These are phyloP conservation scores for Pygathrix nemaeus DNA, from an alignment of 2,113 vertebrate genomes.

Conservation along the genomic window DNA sequence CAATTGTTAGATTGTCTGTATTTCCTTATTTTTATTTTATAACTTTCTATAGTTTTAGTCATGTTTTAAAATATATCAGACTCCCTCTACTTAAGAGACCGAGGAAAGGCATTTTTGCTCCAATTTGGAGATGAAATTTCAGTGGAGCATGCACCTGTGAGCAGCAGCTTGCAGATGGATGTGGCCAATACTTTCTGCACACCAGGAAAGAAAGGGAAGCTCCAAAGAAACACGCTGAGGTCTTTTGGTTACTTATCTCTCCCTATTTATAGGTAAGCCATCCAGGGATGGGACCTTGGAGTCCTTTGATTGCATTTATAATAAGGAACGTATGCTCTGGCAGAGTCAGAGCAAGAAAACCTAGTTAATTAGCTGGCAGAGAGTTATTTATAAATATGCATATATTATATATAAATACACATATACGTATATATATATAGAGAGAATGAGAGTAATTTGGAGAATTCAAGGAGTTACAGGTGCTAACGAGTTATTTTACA, in stretches of 20 bases:
- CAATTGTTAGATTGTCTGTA: neutral
- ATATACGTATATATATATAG: accelerated
- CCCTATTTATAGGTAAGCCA: neutral
- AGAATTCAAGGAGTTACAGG: neutral
- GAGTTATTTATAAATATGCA: neutral
- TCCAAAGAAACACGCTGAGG: accelerated
- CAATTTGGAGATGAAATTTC: neutral
- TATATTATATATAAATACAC: neutral
- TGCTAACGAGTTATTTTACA: neutral
- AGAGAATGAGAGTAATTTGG: neutral
- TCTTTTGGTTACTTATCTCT: neutral
- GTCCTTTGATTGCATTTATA: neutral
- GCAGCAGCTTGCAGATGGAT: neutral
- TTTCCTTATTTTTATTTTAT: neutral
- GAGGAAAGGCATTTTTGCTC: neutral
- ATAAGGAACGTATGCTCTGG: neutral
- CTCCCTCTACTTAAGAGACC: neutral
- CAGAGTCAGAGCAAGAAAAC: neutral
- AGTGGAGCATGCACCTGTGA: neutral
- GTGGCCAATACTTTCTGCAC: neutral
- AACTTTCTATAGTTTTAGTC: neutral
- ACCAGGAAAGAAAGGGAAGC: neutral
- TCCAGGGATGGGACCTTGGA: neutral
- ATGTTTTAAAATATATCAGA: neutral
- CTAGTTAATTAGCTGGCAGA: neutral